phyloP scores from a whole-genome alignment of 2,888 invertebrate species.

The Acronicta alni region DNA sequence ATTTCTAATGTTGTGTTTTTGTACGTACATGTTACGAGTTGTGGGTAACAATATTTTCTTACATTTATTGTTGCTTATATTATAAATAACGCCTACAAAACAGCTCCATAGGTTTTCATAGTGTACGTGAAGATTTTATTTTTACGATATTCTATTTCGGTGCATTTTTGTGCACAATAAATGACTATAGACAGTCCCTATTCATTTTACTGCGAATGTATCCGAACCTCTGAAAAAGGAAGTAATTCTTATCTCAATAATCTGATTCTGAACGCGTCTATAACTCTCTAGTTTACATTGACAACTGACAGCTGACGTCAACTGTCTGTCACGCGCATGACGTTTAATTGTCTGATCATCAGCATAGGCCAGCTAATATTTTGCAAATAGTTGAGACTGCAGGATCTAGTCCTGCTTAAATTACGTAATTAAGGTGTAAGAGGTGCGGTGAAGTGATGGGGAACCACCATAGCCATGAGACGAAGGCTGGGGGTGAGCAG shows the following conservation, averaged over 20 bases:
- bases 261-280: too few relatives aligned
- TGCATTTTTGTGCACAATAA: neutral
- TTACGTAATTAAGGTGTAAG: conserved; percentile 49
- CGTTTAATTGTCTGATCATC: conserved; percentile 42
- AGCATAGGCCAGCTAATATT: conserved; percentile 23
- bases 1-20: too few relatives aligned
- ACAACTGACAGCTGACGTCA: conserved; percentile 43
- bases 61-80: too few relatives aligned
- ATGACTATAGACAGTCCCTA: neutral
- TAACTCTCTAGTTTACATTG: too few relatives aligned
- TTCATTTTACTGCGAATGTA: conserved; percentile 12
- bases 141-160: conserved; percentile 3
- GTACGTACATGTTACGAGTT: too few relatives aligned
- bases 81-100: conserved; percentile 2
- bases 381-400: conserved; percentile 33
- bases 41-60: too few relatives aligned
- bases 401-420: conserved; percentile 24
- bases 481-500: conserved; percentile 67
- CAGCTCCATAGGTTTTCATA: neutral
- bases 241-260: too few relatives aligned
- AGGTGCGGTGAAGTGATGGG: conserved; percentile 70
- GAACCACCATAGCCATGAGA: conserved; percentile 79
- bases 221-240: too few relatives aligned
- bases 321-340: conserved; percentile 50
- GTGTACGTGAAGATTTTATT: neutral